Percentiles rank a stretch among this genome's conserved stretches.
Evolutionary conservation across 1,140 invertebrate species (phyloP).

Genomic region (Batillaria attramentaria): DNA sequence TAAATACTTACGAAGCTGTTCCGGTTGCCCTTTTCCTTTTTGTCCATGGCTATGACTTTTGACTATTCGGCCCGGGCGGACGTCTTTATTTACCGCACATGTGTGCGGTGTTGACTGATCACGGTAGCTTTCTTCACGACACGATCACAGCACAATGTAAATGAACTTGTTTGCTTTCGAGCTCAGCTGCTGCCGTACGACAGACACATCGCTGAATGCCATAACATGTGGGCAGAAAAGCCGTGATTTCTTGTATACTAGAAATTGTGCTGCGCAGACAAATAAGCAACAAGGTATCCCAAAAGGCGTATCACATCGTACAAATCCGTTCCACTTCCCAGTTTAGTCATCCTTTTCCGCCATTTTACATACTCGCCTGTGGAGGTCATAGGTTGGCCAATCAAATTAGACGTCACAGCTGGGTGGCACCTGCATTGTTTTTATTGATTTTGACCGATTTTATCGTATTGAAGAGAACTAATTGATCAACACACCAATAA

Average conservation of each 20-base stretch:
- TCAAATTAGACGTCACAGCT: constrained; percentile 29
- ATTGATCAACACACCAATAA: not conserved
- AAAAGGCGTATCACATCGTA: constrained; percentile 8
- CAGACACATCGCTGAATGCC: too few species aligned
- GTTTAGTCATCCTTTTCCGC: constrained; percentile 44
- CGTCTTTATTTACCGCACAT: not conserved
- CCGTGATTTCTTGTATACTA: too few species aligned
- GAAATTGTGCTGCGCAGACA: too few species aligned
- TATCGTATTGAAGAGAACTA: too few species aligned
- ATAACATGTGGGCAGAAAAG: too few species aligned
- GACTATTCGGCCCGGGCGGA: not conserved
- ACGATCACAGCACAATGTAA: too few species aligned
- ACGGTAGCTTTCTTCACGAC: too few species aligned
- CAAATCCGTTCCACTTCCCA: constrained; percentile 10
- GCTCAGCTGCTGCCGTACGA: too few species aligned
- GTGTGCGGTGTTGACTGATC: too few species aligned
- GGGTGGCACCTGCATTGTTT: constrained; percentile 12
- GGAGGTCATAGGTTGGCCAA: constrained; percentile 44
- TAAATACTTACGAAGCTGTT: constrained; percentile 63
- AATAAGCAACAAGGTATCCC: too few species aligned
- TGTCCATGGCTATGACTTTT: constrained; percentile 28
- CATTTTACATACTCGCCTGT: constrained; percentile 37
- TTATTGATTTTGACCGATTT: not conserved
- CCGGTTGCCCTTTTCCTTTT: constrained; percentile 47
- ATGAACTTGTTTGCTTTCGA: too few species aligned